Conservation (phyloP, 1,140 invertebrate genomes). For the Cydia splendana region DNA sequence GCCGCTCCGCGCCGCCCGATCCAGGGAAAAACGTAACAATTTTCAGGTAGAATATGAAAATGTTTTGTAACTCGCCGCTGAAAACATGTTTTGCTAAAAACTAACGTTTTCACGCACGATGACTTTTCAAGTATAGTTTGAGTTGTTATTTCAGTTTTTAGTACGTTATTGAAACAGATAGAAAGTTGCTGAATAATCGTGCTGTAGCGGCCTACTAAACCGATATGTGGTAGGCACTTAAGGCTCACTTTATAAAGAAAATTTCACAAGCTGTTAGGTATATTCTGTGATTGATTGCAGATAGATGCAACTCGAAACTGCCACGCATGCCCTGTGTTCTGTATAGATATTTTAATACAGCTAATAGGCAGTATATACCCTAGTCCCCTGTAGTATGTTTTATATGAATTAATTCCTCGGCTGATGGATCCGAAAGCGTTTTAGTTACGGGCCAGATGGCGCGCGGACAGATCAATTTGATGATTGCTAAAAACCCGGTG, state of each 20-base stretch:
- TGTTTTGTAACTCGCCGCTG: constrained; percentile 71
- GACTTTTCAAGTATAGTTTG: constrained; percentile 66
- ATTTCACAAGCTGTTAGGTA: not conserved
- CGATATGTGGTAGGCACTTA: not conserved
- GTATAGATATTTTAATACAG: constrained; percentile 9
- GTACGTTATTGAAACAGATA: constrained; percentile 10
- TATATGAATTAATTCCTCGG: constrained; percentile 78
- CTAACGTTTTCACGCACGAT: constrained; percentile 74
- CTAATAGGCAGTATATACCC: constrained; percentile 2
- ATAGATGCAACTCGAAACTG: not conserved
- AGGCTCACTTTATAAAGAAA: not conserved
- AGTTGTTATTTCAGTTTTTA: constrained; percentile 33
- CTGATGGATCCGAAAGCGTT: constrained; percentile 65
- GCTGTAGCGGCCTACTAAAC: not conserved
- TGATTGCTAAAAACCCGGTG: constrained; percentile 72
- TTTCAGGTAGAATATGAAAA: constrained; percentile 76
- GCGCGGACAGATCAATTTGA: constrained; percentile 77
- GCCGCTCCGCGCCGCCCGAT: constrained; percentile 42
- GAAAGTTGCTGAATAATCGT: not conserved
- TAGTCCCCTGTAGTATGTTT: constrained; percentile 57
- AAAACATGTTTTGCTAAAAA: constrained; percentile 71
- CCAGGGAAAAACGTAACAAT: constrained; percentile 69
- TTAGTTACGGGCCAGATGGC: constrained; percentile 75
- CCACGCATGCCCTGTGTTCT: not conserved
- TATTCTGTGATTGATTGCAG: not conserved